phyloP scores from a whole-genome alignment of 2,113 vertebrate genomes.

The Psophia crepitans region DNA sequence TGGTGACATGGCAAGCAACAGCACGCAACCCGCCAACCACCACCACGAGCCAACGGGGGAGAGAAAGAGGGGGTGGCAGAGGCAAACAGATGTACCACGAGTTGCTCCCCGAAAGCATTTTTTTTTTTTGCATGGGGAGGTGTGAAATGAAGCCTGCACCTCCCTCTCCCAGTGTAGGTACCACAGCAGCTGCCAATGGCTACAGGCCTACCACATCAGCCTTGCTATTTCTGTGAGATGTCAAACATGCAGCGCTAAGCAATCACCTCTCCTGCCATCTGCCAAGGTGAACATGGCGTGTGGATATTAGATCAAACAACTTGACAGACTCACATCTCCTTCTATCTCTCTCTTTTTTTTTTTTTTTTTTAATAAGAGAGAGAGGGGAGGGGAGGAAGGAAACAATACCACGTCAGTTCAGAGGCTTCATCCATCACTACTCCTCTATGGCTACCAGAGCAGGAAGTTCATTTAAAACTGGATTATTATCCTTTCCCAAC shows the following conservation, averaged over 20 bases:
- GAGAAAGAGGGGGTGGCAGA: neutral
- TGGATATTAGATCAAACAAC: neutral
- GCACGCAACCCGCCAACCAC: neutral
- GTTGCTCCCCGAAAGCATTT: slow-evolving; percentile 10
- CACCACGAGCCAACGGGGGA: neutral
- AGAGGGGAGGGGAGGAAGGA: neutral
- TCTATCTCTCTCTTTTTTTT: no score
- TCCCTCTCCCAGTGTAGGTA: neutral
- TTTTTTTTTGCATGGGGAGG: neutral
- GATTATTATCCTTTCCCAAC: neutral
- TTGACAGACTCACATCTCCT: neutral
- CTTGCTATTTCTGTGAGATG: slow-evolving; percentile 41
- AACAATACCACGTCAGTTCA: neutral
- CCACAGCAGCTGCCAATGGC: slow-evolving; percentile 39
- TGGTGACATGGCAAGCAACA: slow-evolving; percentile 36
- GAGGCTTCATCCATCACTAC: neutral
- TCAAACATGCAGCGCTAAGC: slow-evolving; percentile 64
- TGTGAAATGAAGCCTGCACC: slow-evolving; percentile 1
- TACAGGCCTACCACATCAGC: slow-evolving; percentile 16
- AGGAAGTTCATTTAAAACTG: neutral
- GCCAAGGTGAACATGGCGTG: slow-evolving; percentile 22
- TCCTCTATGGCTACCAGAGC: neutral
- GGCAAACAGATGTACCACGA: neutral
- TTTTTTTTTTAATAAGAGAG: neutral
- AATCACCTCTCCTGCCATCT: slow-evolving; percentile 58